Base-by-base conservation (phyloP, 2,797 vertebrate species). In the Spea hammondii region DNA sequence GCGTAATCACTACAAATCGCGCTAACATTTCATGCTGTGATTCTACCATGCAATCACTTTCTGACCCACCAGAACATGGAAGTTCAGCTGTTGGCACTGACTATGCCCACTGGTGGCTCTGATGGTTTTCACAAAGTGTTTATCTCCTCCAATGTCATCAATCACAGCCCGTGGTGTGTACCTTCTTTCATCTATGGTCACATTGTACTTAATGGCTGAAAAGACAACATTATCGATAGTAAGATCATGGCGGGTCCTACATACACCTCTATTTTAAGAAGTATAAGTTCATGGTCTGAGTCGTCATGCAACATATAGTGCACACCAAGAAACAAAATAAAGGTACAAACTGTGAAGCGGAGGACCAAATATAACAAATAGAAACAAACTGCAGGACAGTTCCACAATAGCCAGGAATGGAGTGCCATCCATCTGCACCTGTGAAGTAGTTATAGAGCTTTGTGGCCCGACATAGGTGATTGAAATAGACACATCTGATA, bases 131-230 rank as follows among this genome's bases (percentile, higher is more conserved):
- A 92, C 91, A 0, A 89, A 88, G 54, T 88, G 85, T 55, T 90
- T 88, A 66, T 92, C 94, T 0, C 88, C 90, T 0, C 88, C 90
- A 0, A 87, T 86, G 65, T 94, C 92, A 0, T 99, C 97, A 90
- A 99, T 88, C 17, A 96, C 83, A 0, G 97, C 98, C 14, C 97
- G 90, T 0, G 97, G 94, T 0, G 94, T 94, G 79, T 98, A 99
- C n/a, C 97, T 91, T 32, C 94, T 91, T 88, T 98, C 97, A 0
- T 94, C 94, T 53, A 97, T 93, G 81, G 92, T 94, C 9, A 93
- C 87, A 0, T 92, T 95, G 86, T 95, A 99, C 82, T 86, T 90
- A 75, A 94, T 86, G 0, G 82, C 96, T 98, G 87, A 4, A 14
- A 57, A 75, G 67, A 76, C 49, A 64, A 49, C 69, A 65, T 59